Evolutionary conservation across 2,797 vertebrate species (phyloP).

Genomic region (Pseudochirops cupreus): DNA sequence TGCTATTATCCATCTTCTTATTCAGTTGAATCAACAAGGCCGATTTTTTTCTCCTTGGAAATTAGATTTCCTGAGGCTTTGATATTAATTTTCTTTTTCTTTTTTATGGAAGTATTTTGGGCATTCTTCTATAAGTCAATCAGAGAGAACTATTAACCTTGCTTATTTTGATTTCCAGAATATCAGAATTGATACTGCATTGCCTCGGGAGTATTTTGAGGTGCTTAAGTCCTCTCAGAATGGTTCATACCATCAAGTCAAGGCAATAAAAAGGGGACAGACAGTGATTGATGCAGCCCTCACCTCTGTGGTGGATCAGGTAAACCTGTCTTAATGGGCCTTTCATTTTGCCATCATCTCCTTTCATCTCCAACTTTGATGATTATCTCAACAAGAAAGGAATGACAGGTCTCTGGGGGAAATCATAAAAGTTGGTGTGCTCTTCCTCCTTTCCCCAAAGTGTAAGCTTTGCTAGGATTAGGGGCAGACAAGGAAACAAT

Average conservation of each 20-base stretch:
- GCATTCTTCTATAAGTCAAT: not conserved
- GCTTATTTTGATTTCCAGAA: constrained; percentile 87
- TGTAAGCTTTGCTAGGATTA: not conserved
- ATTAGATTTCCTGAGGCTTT: not conserved
- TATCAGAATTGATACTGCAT: constrained; percentile 88
- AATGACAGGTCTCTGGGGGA: not conserved
- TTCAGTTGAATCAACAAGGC: not conserved
- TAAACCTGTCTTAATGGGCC: constrained; percentile 70
- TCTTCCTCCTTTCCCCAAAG: not conserved
- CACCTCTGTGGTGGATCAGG: constrained; percentile 92
- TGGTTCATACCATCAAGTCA: constrained; percentile 93
- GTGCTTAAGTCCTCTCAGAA: constrained; percentile 92
- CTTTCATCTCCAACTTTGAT: not conserved
- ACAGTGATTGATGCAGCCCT: constrained; percentile 90
- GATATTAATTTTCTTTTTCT: not conserved
- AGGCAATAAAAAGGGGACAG: constrained; percentile 89
- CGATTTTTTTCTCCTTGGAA: accelerated
- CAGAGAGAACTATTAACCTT: not conserved
- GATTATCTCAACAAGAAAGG: not conserved
- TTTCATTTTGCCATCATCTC: not conserved
- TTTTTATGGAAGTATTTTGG: not conserved
- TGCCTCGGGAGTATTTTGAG: constrained; percentile 91
- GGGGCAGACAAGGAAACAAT: not conserved
- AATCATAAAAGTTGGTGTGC: not conserved
- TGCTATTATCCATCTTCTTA: not conserved